These are phyloP conservation scores for Eupithecia tripunctaria DNA, from an alignment of 2,888 invertebrate species.

Conservation along the genomic window DNA sequence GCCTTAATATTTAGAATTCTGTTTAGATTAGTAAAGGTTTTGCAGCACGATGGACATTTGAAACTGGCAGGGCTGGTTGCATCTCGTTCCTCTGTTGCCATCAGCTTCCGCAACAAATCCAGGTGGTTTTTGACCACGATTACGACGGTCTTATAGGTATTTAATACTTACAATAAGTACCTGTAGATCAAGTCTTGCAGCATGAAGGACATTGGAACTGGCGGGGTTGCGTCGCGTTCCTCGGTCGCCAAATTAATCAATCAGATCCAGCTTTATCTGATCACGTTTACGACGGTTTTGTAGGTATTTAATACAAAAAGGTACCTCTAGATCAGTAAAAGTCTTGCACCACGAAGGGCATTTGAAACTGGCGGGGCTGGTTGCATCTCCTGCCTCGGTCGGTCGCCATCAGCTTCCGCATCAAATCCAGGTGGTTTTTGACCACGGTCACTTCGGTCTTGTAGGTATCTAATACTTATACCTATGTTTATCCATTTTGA, in stretches of 20 bases:
- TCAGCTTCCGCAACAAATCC: constrained; percentile 96
- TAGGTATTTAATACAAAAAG: constrained; percentile 86
- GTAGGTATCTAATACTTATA: neutral
- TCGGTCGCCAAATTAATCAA: constrained; percentile 98
- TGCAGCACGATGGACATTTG: constrained; percentile 88
- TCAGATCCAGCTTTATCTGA: constrained; percentile 98
- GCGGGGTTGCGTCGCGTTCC: constrained; percentile 97
- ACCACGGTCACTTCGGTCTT: too few species aligned
- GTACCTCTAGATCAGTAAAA: constrained; percentile 96
- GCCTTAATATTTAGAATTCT: too few species aligned
- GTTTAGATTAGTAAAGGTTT: constrained; percentile 98
- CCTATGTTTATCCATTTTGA: too few species aligned
- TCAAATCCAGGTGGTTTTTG: constrained; percentile 97
- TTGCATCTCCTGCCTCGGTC: constrained; percentile 97
- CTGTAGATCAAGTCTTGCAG: constrained; percentile 94
- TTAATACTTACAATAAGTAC: neutral
- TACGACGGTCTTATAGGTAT: neutral
- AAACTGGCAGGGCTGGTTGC: constrained; percentile 95
- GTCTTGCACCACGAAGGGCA: constrained; percentile 96
- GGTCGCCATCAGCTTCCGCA: constrained; percentile 98
- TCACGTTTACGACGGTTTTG: constrained; percentile 98
- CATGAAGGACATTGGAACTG: constrained; percentile 97
- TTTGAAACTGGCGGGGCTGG: constrained; percentile 97
- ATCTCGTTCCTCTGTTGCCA: constrained; percentile 97
- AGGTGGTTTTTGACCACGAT: constrained; percentile 91